phyloP scores from a whole-genome alignment of 2,113 vertebrate genomes.

The Vidua macroura region DNA sequence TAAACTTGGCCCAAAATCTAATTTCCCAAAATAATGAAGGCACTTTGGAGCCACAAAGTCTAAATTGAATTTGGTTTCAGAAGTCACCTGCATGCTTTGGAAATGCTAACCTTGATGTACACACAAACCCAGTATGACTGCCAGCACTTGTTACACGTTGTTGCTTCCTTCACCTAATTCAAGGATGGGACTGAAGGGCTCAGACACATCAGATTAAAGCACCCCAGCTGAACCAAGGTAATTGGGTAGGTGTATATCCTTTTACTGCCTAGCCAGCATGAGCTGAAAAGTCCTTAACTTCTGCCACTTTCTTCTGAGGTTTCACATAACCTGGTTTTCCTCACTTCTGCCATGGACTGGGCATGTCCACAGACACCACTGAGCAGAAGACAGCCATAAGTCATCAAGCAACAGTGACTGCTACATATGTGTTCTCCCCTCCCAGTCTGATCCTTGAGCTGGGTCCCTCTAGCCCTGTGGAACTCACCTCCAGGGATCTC shows the following conservation, averaged over 20 bases:
- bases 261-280: neutral
- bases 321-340: neutral
- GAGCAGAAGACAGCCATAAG: neutral
- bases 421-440: neutral
- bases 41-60: neutral
- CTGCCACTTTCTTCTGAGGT: neutral
- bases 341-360: neutral
- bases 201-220: neutral
- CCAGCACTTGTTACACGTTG: neutral
- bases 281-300: neutral
- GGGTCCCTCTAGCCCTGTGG: neutral
- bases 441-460: neutral
- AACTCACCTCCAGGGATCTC: neutral
- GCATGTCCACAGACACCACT: accelerated
- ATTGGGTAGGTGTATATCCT: neutral
- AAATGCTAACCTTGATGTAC: neutral
- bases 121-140: neutral
- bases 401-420: neutral
- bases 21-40: neutral
- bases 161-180: neutral
- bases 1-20: neutral
- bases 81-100: neutral
- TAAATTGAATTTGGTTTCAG: neutral
- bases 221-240: neutral
- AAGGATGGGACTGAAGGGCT: neutral